Evolutionary conservation across 2,113 vertebrate species (phyloP), one percentile per base, ranked within the genome.

Genomic region (Muntiacus reevesi): DNA sequence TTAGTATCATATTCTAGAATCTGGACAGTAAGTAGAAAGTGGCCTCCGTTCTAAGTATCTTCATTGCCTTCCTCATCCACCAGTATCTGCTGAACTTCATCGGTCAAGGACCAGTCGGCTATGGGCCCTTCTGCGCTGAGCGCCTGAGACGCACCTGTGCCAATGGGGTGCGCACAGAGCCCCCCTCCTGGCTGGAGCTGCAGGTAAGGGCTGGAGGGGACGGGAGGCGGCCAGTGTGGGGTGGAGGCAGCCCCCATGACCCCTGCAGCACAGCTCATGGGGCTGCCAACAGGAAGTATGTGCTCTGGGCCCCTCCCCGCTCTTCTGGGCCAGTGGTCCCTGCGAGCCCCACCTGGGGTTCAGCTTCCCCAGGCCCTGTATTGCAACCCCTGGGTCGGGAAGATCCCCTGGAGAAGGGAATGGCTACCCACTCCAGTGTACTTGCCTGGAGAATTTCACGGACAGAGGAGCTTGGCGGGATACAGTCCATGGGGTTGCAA

Each of bases 31-130:
- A 71, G 6, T 10, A 84, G 62, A 94, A 28, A 36, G 33, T 16
- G 5, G 11, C 25, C 45, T 94, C 47, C 17, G 0, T 62, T 67
- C 87, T 96, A 71, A 96, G 27, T 33, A 30, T 45, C 85, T 67
- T 27, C 30, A 10, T 47, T 25, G 30, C 47, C 52, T 57, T 82
- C n/a, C 23, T 64, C 11, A 0, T 27, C 85, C 10, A 30, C 16
- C 83, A 99, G 99, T 99, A 99, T 96, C 99, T 99, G 89, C 98
- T 99, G 97, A 99, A 99, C 97, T 99, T 99, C 98, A 99, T 99
- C 93, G 98, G 98, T 23, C 98, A 98, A 0, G 99, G 99, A 14
- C 99, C 99, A 0, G 57, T 89, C 0, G 98, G 99, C 83, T 99
- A 99, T 0, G 99, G 99, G 0, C 97, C 99, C 0, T 99, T 99